Evolutionary conservation across 2,888 invertebrate genomes (phyloP), one percentile per base, ranked within the genome.

Genomic region (Pediacus dermestoides): DNA sequence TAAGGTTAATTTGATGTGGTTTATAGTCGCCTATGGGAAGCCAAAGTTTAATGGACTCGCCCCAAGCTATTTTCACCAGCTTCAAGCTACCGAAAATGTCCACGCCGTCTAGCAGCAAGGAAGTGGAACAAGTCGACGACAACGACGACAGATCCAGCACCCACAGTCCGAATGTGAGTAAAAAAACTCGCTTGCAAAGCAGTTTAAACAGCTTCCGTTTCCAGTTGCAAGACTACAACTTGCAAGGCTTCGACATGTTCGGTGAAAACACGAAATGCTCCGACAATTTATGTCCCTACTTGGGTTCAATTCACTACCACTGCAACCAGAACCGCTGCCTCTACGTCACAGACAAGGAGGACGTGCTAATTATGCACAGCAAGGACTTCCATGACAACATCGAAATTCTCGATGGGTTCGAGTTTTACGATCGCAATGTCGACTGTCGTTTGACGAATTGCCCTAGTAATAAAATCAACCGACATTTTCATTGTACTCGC

Each of bases 61-160:
- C 90, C 0, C 88, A 92, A 69, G 92, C 92, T 1, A 89, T 92
- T 52, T 93, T 92, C 66, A 91, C 92, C 10, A 91, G 90, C 53
- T 93, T 93, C 67, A 93, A 93, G 65, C 74, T 93, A 44, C 91
- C 92, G 10, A 91, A 90, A 70, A 67, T 65, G n/a, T 61, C 64
- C 13, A 53, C 61, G 2, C 58, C 62, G 33, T 57, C 61, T 16
- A 57, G 61, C 27, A 61, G 49, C 42, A 63, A 65, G 54, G 66
- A 68, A 41, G 34, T 58, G 2, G 68, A 67, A 22, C 61, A 56
- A 13, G 57, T 56, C 9, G 67, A 68, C 39, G 62, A 63, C 12
- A 68, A 70, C 37, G 68, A 68, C 8, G 47, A 63, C 40, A 66
- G 70, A 2, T 70, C 70, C 34, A 64, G 63, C n/a, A 56, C 60